Conservation (phyloP, 2,113 vertebrate genomes). For the Tamias sibiricus region DNA sequence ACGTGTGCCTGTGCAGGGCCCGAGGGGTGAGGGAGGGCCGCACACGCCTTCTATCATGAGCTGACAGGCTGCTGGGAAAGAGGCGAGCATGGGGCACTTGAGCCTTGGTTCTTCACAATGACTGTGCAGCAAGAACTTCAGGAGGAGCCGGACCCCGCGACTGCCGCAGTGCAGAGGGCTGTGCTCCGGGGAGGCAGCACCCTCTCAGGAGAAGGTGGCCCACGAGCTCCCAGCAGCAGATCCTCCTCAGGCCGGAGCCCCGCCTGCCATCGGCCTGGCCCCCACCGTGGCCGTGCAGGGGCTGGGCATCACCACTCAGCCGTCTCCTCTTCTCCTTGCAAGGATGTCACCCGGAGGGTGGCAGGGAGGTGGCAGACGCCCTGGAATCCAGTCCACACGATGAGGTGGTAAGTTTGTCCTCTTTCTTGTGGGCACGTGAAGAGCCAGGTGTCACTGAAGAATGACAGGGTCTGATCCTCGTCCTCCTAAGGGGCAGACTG, state of each 20-base stretch:
- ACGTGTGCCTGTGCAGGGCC: neutral
- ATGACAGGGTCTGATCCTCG: neutral
- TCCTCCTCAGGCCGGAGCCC: no score
- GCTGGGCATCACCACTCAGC: fast-evolving
- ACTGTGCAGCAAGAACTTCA: neutral
- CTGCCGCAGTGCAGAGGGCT: neutral
- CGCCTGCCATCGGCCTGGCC: fast-evolving
- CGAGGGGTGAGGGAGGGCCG: neutral
- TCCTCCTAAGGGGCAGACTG: neutral
- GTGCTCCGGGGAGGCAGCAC: neutral
- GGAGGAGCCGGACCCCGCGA: neutral
- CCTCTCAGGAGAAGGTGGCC: no score
- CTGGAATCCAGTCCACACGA: neutral
- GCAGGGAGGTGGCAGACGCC: neutral
- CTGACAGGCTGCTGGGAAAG: no score
- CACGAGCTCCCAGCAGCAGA: no score
- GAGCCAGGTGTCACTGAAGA: neutral
- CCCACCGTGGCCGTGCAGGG: neutral
- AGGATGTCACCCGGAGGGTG: no score
- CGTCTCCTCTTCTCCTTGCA: neutral
- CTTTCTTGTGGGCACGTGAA: neutral
- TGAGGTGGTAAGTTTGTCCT: neutral
- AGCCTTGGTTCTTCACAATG: neutral
- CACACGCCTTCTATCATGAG: no score
- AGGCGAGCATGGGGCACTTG: neutral